Conservation (phyloP, 1,140 invertebrate species). For the Sinonovacula constricta region DNA sequence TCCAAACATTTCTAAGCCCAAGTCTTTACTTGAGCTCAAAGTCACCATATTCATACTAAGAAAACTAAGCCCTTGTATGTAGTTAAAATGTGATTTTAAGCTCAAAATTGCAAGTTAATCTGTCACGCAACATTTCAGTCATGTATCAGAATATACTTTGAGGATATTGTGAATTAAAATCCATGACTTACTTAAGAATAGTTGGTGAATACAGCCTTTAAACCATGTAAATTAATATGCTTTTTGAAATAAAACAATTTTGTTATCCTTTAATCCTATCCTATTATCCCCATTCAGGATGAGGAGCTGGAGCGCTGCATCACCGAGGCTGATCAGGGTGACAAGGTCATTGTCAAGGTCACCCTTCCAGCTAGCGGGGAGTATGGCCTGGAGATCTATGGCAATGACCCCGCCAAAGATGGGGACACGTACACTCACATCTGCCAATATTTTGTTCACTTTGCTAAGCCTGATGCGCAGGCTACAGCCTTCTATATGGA, state of each 20-base stretch:
- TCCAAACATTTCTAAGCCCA: no score
- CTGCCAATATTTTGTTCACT: conserved; percentile 78
- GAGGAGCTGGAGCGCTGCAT: conserved; percentile 74
- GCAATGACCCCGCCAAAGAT: conserved; percentile 77
- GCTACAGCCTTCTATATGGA: conserved; percentile 72
- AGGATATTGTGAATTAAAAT: no score
- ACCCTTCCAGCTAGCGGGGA: conserved; percentile 73
- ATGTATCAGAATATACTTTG: no score
- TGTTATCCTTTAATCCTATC: neutral
- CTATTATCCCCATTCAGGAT: conserved; percentile 34
- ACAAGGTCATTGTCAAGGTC: conserved; percentile 63
- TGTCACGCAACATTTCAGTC: no score
- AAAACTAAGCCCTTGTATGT: no score
- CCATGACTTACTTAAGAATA: no score
- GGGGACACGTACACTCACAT: conserved; percentile 78
- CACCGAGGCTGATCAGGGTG: conserved; percentile 66
- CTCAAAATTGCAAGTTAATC: no score
- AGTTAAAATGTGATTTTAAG: no score
- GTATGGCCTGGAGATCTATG: conserved; percentile 78
- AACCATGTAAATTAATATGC: neutral
- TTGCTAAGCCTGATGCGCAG: conserved; percentile 66
- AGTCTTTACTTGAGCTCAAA: no score
- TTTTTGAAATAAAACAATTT: neutral
- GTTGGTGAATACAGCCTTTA: no score
- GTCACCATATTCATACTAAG: no score